Conservation (phyloP, 37 sponge, comb jelly and placozoan species). For the Corticium candelabrum region DNA sequence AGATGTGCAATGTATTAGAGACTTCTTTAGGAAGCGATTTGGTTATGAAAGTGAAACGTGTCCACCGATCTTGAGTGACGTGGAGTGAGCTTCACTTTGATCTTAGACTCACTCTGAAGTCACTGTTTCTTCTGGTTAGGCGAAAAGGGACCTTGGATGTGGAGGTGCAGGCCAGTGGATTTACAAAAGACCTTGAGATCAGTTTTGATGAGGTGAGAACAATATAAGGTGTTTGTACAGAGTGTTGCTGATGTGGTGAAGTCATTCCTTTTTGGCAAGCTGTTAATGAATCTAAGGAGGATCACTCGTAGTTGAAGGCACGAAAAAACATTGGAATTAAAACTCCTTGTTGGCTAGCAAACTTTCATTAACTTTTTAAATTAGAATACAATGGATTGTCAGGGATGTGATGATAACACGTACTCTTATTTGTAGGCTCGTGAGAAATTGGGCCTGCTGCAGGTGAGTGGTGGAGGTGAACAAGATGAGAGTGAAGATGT, state of each 20-base stretch:
- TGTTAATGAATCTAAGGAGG: too few species aligned
- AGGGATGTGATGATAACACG: too few species aligned
- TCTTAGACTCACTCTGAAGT: not conserved
- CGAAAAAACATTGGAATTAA: too few species aligned
- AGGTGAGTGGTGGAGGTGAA: not conserved
- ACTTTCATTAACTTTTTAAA: too few species aligned
- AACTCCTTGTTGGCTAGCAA: too few species aligned
- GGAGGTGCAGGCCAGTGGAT: conserved; percentile 82
- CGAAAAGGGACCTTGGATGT: conserved; percentile 41
- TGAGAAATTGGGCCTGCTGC: too few species aligned
- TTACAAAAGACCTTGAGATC: conserved; percentile 51
- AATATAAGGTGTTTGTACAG: too few species aligned
- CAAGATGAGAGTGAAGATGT: not conserved
- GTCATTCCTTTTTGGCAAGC: too few species aligned
- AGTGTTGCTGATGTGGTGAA: too few species aligned
- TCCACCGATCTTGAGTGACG: conserved; percentile 39
- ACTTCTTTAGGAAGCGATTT: conserved; percentile 76
- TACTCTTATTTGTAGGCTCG: not conserved
- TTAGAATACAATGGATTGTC: too few species aligned
- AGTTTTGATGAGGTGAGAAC: conserved; percentile 25
- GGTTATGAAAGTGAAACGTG: conserved; percentile 48
- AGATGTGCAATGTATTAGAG: conserved; percentile 86
- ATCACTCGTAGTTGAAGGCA: too few species aligned
- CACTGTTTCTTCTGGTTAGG: conserved; percentile 16
- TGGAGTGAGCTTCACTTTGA: conserved; percentile 36